Base-by-base conservation (phyloP, 2,797 vertebrate genomes). In the Acanthurus tractus region DNA sequence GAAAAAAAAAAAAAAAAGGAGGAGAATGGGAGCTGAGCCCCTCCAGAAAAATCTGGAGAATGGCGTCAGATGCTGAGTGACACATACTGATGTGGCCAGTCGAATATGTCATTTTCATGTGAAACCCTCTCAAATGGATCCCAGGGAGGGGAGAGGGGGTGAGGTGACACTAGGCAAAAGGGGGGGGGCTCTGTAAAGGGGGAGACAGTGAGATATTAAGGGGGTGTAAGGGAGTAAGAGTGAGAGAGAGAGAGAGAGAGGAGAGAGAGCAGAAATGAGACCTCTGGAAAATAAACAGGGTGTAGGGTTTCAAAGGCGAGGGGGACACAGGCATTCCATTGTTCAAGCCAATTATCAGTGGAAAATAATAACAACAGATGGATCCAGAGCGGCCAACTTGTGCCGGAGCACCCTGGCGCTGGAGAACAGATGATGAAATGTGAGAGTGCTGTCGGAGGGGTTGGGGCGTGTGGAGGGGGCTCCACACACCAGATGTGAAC, bases 351-450 rank as follows among this genome's bases (percentile, higher is more conserved):
- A 99, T 99, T 99, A 99, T 98, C 97, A 97, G 97, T 95, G 95
- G 96, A 97, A 99, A 99, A 98, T 98, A 99, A 99, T 97, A 99
- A 99, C 97, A 98, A 96, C 97, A 99, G 98, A 99, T 99, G 97
- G 97, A 97, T 96, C 95, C 94, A 96, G 96, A 97, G 94, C 95
- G 94, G 97, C 96, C 97, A 95, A 97, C 96, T 97, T 96, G 96
- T 95, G 96, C 79, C 93, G 95, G 94, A 96, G 96, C 94, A 93
- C 96, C 96, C 94, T 94, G 95, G 96, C 91, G 95, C 95, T 91
- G 95, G 90, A 91, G 95, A 97, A 84, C 92, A 95, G 89, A 93
- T 94, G 93, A 95, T 92, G 93, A 95, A 94, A 95, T 88, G 90
- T 93, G 92, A 94, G 94, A 94, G 89, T 87, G 72, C 84, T 77